Conservation (phyloP, 2,888 invertebrate genomes). For the Lithophane socia region DNA sequence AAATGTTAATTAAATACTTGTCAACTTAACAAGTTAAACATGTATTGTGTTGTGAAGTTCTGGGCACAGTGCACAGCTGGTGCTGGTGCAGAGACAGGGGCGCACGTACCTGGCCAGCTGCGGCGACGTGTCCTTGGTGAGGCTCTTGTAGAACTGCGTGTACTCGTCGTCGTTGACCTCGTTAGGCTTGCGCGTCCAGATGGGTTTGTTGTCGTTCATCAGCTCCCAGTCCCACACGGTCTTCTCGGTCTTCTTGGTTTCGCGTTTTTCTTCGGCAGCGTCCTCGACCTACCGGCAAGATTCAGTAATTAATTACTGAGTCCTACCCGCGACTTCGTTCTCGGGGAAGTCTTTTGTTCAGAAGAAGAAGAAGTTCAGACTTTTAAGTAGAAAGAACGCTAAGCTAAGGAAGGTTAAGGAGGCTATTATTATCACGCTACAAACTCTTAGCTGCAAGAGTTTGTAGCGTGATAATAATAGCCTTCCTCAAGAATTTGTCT, state of each 20-base stretch:
- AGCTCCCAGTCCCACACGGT: constrained; percentile 99
- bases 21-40: neutral
- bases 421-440: too few species aligned
- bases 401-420: too few species aligned
- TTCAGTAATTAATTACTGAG: neutral
- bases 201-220: constrained; percentile 99
- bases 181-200: constrained; percentile 98
- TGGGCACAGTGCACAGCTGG: neutral
- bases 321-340: neutral
- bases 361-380: too few species aligned
- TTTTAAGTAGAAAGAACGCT: too few species aligned
- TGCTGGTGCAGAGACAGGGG: neutral
- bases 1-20: neutral
- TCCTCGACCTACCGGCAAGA: constrained; percentile 91
- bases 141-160: constrained; percentile 97
- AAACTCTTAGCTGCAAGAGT: too few species aligned
- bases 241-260: constrained; percentile 96
- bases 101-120: constrained; percentile 92
- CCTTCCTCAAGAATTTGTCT: too few species aligned
- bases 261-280: constrained; percentile 91
- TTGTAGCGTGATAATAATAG: too few species aligned
- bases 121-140: constrained; percentile 96
- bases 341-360: neutral
- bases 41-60: neutral
- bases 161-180: constrained; percentile 98